phyloP scores from a whole-genome alignment of 2,888 invertebrate genomes.

The Flexamia atlantica region DNA sequence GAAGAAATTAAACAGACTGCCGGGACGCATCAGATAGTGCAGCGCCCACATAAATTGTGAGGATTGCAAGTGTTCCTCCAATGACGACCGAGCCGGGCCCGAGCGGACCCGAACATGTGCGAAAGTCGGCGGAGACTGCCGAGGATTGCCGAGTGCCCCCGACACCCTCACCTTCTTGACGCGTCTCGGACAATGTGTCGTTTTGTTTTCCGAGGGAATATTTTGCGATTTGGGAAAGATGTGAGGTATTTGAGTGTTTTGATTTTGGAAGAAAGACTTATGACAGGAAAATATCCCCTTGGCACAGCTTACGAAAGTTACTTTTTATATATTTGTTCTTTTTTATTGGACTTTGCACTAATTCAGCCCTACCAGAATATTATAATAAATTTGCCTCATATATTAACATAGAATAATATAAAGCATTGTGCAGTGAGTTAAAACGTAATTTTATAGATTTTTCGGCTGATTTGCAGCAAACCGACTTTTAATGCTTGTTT shows the following conservation, averaged over 20 bases:
- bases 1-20: constrained; percentile 48
- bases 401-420: too few relatives aligned
- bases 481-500: too few relatives aligned
- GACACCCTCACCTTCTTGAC: constrained; percentile 17
- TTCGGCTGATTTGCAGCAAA: too few relatives aligned
- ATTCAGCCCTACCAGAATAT: too few relatives aligned
- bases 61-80: constrained; percentile 58
- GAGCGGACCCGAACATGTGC: background rate
- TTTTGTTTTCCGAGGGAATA: background rate
- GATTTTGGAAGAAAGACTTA: too few relatives aligned
- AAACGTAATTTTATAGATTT: too few relatives aligned
- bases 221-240: background rate
- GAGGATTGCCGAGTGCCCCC: background rate
- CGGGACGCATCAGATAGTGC: constrained; percentile 47
- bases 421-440: too few relatives aligned
- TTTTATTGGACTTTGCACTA: too few relatives aligned
- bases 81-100: constrained; percentile 33
- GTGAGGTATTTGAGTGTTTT: background rate
- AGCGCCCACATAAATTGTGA: constrained; percentile 55
- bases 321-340: too few relatives aligned
- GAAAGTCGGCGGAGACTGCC: constrained; percentile 1
- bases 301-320: too few relatives aligned
- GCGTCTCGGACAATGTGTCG: constrained; percentile 22
- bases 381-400: too few relatives aligned
- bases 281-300: too few relatives aligned